These are phyloP conservation scores for Dryococelus australis DNA, from an alignment of 2,888 invertebrate species.

Conservation along the genomic window DNA sequence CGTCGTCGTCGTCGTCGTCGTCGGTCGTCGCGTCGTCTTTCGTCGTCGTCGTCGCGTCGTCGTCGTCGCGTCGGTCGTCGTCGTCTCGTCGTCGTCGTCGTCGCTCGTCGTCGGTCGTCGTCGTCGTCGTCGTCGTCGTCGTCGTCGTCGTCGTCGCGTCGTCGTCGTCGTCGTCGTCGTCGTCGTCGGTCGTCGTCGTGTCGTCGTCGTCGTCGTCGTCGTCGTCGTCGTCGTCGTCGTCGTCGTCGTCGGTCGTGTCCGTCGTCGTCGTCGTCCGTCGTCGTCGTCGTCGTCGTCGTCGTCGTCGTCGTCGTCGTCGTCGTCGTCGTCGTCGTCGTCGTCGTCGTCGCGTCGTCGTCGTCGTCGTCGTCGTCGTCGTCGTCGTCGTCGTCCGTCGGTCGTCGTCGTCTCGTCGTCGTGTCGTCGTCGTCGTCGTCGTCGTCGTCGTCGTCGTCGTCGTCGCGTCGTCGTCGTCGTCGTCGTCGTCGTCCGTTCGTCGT, in stretches of 20 bases:
- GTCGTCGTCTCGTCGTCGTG: not conserved
- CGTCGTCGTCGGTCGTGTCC: conserved; percentile 3
- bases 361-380: conserved; percentile 19
- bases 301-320: conserved; percentile 19
- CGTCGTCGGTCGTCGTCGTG: not conserved
- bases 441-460: no score
- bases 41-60: not conserved
- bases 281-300: conserved; percentile 19
- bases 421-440: conserved; percentile 19
- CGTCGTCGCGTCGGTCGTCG: not conserved
- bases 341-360: no score
- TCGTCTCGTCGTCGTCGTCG: conserved; percentile 19
- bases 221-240: conserved; percentile 19
- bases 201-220: no score
- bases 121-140: conserved; percentile 19
- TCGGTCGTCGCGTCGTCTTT: not conserved
- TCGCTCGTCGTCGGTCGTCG: not conserved
- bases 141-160: no score
- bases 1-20: conserved; percentile 19
- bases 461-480: no score
- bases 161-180: conserved; percentile 19
- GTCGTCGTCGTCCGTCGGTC: conserved; percentile 17
- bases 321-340: no score
- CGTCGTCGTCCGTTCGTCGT: conserved; percentile 16
- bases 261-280: no score